Evolutionary conservation across 2,888 invertebrate genomes (phyloP), one percentile per base, ranked within the genome.

Genomic region (Melinaea menophilus): DNA sequence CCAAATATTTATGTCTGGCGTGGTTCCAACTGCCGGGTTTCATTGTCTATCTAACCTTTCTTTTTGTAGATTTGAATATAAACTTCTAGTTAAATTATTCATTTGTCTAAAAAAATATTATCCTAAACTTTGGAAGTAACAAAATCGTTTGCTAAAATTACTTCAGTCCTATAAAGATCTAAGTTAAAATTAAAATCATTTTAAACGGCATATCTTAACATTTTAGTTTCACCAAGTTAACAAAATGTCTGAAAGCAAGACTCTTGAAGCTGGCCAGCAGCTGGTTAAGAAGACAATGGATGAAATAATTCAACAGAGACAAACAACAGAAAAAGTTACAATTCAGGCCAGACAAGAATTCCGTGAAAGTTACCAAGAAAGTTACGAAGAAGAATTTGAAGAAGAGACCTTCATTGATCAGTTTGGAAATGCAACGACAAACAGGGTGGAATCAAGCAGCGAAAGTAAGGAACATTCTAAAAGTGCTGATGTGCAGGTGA

Each of bases 291-390:
- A 80, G 73, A 89, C 89, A 7, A 91, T 91, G 91, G 86, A 91
- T 67, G 82, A 88, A 61, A 71, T 91, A 13, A 81, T 90, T 60
- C 82, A 90, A 73, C 82, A 86, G 63, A 86, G 72, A 69, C 84
- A 88, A 68, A 86, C 85, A 2, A 85, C 85, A 37, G 87, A 90
- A 70, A 85, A 79, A 65, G 82, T 91, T 2, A 76, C 84, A 58
- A 91, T 91, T 65, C 86, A 91, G 72, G 91, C 91, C 0, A 82
- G 89, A 73, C 91, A 91, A 68, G 91, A 91, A 69, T 91, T 91
- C 75, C 82, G 87, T 11, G 91, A 91, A 74, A 81, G 82, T 3
- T 91, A 82, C 72, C 80, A 86, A 65, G 86, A 90, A 69, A 90
- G 90, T 71, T 91, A 90, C 69, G 91, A 91, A 64, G 91, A 91